A percentile compares a stretch with the other conserved stretches of the same genome.
Evolutionary conservation across 2,888 invertebrate species (phyloP).

Genomic region (Agrochola macilenta): DNA sequence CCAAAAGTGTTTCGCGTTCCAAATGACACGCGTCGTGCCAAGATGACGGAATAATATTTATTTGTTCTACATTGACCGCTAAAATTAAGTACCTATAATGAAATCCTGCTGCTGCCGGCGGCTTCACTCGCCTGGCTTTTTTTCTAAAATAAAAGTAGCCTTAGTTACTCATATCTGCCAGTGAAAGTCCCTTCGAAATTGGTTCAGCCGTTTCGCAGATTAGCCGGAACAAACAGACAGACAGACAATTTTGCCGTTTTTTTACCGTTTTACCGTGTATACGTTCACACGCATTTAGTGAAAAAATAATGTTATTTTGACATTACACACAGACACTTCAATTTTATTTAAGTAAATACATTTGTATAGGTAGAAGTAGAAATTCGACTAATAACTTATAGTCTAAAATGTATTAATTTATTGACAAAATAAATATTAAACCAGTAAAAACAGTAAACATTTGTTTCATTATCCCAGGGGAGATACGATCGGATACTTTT

Average conservation of each 20-base stretch:
- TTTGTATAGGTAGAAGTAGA: not conserved
- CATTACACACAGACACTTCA: too few relatives aligned
- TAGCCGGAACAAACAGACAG: too few relatives aligned
- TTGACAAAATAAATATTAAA: not conserved
- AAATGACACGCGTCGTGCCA: constrained; percentile 80
- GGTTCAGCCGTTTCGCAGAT: too few relatives aligned
- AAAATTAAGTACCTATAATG: constrained; percentile 10
- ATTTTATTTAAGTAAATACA: too few relatives aligned
- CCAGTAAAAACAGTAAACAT: not conserved
- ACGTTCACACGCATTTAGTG: too few relatives aligned
- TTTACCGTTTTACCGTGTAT: too few relatives aligned
- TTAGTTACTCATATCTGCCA: too few relatives aligned
- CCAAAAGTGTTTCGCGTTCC: constrained; percentile 80
- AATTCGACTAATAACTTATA: not conserved
- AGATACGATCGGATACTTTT: constrained; percentile 27
- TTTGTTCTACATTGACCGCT: constrained; percentile 76
- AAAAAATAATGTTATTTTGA: too few relatives aligned
- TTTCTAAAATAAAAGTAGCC: too few relatives aligned
- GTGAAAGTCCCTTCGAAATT: too few relatives aligned
- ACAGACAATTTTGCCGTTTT: too few relatives aligned
- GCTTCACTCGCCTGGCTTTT: too few relatives aligned
- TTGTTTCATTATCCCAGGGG: not conserved
- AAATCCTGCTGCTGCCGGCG: not conserved
- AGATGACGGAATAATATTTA: constrained; percentile 73
- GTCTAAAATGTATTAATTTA: not conserved